These are phyloP conservation scores for Lordiphosa stackelbergi DNA, from an alignment of 1,140 invertebrate genomes.

Conservation along the genomic window DNA sequence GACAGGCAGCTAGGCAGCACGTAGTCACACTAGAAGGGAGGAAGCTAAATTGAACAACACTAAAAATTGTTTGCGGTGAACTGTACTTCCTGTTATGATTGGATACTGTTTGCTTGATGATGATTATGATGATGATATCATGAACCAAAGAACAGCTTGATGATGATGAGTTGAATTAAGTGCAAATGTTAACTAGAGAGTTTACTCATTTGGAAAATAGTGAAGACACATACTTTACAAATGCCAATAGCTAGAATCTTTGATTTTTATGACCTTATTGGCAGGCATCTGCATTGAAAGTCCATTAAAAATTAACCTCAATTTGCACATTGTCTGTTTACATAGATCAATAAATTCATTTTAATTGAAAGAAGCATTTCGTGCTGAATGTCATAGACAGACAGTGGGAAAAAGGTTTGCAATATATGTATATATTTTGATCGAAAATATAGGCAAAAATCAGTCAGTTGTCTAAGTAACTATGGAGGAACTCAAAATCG, in stretches of 20 bases:
- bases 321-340: background rate
- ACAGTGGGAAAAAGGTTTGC: no score
- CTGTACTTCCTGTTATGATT: slow-evolving; percentile 43
- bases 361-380: background rate
- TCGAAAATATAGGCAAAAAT: no score
- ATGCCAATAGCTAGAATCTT: no score
- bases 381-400: background rate
- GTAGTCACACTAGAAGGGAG: slow-evolving; percentile 2
- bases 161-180: no score
- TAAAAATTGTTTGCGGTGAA: slow-evolving; percentile 21
- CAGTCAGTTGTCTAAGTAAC: no score
- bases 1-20: slow-evolving; percentile 1
- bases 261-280: no score
- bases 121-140: slow-evolving; percentile 15
- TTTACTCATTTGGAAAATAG: no score
- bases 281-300: no score
- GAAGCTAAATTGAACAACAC: background rate
- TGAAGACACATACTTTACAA: no score
- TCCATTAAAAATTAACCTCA: background rate
- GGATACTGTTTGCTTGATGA: slow-evolving; percentile 28
- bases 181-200: no score
- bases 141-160: background rate
- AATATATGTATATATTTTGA: no score
- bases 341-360: slow-evolving; percentile 1
- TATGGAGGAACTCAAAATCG: no score